Evolutionary conservation across 2,113 vertebrate genomes (phyloP), one percentile per base, ranked within the genome.

Genomic region (Glaucidium brasilianum): DNA sequence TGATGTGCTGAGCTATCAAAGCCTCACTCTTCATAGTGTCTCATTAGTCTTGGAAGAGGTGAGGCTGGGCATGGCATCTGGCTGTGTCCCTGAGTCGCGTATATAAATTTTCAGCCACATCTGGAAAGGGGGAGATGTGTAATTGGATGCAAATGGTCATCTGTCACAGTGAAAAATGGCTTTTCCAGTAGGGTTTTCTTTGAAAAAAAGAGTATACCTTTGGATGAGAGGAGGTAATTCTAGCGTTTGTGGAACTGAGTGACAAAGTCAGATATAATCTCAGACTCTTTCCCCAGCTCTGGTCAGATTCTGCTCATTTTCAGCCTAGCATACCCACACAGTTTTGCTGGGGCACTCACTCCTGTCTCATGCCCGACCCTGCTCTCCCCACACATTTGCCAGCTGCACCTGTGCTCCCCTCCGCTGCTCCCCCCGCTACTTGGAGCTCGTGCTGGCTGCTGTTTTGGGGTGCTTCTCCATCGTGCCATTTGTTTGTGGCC

Each of bases 331-430:
- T 10, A 35, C 12, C 11, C 3, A 2, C 3, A 2, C 8, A 1
- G 49, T 25, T 79, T 43, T 64, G 22, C 43, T 26, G 43, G 60
- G 56, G n/a, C 19, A 11, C 34, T 78, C 7, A 1, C 26, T 34
- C 0, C 20, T 27, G 18, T 21, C 41, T 63, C 16, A 1, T 15
- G 20, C 43, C 62, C 43, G 49, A 7, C 5, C 34, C 12, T 67
- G n/a, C 2, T 26, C 63, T 45, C 43, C 21, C 39, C 26, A 2
- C 0, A 1, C 0, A 0, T 80, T 77, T 59, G 32, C 26, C 27
- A 25, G 71, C 71, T 75, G 26, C 13, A n/a, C 23, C 52, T 26
- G 32, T 32, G 62, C 53, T 66, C 66, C 20, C 27, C 29, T 45
- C 43, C 3, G 37, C 86, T 74, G 84, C 59, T 56, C 10, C 3